Evolutionary conservation across 1,140 invertebrate species (phyloP).

Genomic region (Calephelis nemesis): DNA sequence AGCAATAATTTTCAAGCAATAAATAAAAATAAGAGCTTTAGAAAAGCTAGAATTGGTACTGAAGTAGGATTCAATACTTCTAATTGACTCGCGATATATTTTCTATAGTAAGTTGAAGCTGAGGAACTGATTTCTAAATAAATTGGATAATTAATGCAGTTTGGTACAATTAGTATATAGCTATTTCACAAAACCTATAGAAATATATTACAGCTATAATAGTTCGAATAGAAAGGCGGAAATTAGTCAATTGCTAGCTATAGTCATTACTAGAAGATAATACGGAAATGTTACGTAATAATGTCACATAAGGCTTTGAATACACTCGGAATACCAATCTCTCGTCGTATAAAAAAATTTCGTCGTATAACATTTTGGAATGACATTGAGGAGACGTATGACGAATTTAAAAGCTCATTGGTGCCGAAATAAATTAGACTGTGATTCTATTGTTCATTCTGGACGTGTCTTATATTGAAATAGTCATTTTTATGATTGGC

Average conservation of each 20-base stretch:
- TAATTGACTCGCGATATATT: conserved; percentile 68
- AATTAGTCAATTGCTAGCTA: conserved; percentile 78
- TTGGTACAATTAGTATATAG: conserved; percentile 67
- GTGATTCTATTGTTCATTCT: conserved; percentile 77
- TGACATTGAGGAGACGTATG: conserved; percentile 47
- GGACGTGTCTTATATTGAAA: conserved; percentile 79
- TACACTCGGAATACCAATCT: conserved; percentile 48
- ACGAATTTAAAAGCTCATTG: conserved; percentile 75
- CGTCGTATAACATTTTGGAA: conserved; percentile 41
- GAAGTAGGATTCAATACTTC: conserved; percentile 58
- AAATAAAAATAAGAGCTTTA: conserved; percentile 68
- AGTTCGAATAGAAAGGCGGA: conserved; percentile 64
- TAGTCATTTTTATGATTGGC: conserved; percentile 77
- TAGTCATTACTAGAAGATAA: conserved; percentile 64
- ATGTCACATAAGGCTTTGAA: conserved; percentile 66
- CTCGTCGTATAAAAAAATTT: conserved; percentile 39
- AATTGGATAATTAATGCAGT: conserved; percentile 48
- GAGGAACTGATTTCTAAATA: conserved; percentile 55
- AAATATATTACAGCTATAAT: conserved; percentile 59
- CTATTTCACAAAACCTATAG: conserved; percentile 64
- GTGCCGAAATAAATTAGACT: conserved; percentile 77
- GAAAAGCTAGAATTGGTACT: conserved; percentile 72
- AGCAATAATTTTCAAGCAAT: conserved; percentile 75
- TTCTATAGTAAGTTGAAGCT: conserved; percentile 61
- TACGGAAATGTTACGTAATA: conserved; percentile 56